A percentile compares a stretch with the other conserved stretches of the same genome.
Evolutionary conservation across 2,797 vertebrate genomes (phyloP).

Genomic region (Platalea minor): DNA sequence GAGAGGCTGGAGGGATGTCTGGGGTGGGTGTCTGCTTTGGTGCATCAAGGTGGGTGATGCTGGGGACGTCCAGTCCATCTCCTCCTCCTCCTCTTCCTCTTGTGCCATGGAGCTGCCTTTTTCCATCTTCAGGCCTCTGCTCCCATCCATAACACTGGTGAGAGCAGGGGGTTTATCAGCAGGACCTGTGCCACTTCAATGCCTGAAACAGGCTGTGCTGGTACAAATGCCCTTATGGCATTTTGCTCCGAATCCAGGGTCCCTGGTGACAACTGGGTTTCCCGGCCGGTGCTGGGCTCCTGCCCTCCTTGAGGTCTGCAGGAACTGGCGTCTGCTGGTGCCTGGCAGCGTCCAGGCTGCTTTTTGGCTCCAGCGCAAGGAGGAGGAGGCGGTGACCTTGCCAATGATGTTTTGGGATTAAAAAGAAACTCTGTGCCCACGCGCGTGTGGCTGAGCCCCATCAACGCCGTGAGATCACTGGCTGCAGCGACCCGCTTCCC

Average conservation of each 20-base stretch:
- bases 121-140: background rate
- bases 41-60: background rate
- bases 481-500: fast-evolving
- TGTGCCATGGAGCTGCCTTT: background rate
- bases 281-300: background rate
- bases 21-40: background rate
- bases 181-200: fast-evolving
- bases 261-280: background rate
- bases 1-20: background rate
- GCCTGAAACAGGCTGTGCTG: background rate
- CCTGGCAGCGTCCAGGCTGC: background rate
- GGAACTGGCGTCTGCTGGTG: fast-evolving
- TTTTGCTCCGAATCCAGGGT: background rate
- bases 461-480: fast-evolving
- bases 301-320: background rate
- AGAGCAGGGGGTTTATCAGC: background rate
- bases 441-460: fast-evolving
- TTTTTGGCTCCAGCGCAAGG: fast-evolving
- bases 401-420: background rate
- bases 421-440: background rate
- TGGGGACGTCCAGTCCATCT: background rate
- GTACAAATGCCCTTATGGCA: background rate
- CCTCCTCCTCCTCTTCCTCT: background rate
- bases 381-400: background rate
- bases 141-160: fast-evolving